phyloP scores from a whole-genome alignment of 2,888 invertebrate species.

The Amblyjoppa proteus region DNA sequence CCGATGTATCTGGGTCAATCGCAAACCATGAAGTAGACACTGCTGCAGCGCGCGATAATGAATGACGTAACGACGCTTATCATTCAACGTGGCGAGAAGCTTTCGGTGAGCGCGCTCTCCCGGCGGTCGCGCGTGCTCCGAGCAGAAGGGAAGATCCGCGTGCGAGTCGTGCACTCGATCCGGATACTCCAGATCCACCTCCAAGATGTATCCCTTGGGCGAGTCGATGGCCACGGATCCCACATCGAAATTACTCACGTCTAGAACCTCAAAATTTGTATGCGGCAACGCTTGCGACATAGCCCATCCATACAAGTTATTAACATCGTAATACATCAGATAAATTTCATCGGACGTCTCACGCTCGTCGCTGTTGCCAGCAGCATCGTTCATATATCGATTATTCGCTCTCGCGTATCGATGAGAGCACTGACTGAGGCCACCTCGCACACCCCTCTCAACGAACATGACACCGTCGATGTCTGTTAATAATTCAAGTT shows the following conservation, averaged over 20 bases:
- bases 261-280: slow-evolving; percentile 72
- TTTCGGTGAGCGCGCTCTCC: too few relatives aligned
- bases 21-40: slow-evolving; percentile 36
- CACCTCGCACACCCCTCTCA: slow-evolving; percentile 68
- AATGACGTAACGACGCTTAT: too few relatives aligned
- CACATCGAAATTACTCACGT: slow-evolving; percentile 51
- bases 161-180: slow-evolving; percentile 33
- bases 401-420: slow-evolving; percentile 80
- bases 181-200: slow-evolving; percentile 74
- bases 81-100: too few relatives aligned
- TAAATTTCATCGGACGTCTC: slow-evolving; percentile 64
- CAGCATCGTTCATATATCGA: slow-evolving; percentile 73
- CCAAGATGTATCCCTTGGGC: slow-evolving; percentile 75
- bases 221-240: slow-evolving; percentile 22
- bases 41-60: too few relatives aligned
- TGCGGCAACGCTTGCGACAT: slow-evolving; percentile 33
- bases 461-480: slow-evolving; percentile 78
- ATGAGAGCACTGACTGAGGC: slow-evolving; percentile 77
- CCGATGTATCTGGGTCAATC: slow-evolving; percentile 77
- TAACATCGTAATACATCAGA: slow-evolving; percentile 76
- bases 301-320: slow-evolving; percentile 55
- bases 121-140: not conserved
- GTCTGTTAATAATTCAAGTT: slow-evolving; percentile 73
- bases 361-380: slow-evolving; percentile 64
- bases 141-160: not conserved